Base-by-base conservation (phyloP, 2,113 vertebrate species). In the Motacilla tschutschensis region DNA sequence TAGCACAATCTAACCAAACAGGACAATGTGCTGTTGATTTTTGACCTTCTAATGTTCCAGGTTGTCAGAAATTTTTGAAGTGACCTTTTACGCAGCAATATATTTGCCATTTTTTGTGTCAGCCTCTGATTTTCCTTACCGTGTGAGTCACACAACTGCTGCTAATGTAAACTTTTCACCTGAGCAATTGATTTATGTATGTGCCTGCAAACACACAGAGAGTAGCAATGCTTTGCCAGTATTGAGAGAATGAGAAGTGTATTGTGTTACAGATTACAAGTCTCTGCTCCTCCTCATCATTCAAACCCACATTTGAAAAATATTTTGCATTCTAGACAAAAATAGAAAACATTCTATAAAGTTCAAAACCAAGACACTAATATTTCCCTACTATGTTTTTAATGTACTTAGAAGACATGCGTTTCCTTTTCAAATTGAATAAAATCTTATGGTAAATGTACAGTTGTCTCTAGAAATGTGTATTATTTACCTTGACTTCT, bases 31-130 rank as follows among this genome's bases (percentile, higher is more conserved):
- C 26, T 84, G 89, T 71, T 94, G 89, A 91, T 91, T 94, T 95
- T 85, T 96, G 91, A 95, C 94, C 85, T 96, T 94, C 88, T 92
- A 71, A 91, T 78, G 16, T 88, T 90, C 43, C 89, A 84, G 70
- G 80, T 53, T 93, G 86, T 91, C 95, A 95, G 64, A 94, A 89
- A 89, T 88, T 79, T 91, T 87, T 20, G 14, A 95, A 94, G 79
- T 94, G 86, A 96, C 86, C 87, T 95, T 96, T 96, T 66, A 86
- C 67, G 40, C 25, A 73, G 35, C 59, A 90, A 81, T 76, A 89
- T 83, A 87, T 93, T 94, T 95, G 63, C 55, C 62, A 91, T 92
- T 95, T 93, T 94, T 95, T 83, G 14, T 89, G 72, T 87, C 83
- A 91, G 85, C 40, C 44, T 75, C 48, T 67, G 67, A 88, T 89